These are phyloP conservation scores for Drosophila persimilis DNA, from an alignment of 1,140 invertebrate species.

Conservation along the genomic window DNA sequence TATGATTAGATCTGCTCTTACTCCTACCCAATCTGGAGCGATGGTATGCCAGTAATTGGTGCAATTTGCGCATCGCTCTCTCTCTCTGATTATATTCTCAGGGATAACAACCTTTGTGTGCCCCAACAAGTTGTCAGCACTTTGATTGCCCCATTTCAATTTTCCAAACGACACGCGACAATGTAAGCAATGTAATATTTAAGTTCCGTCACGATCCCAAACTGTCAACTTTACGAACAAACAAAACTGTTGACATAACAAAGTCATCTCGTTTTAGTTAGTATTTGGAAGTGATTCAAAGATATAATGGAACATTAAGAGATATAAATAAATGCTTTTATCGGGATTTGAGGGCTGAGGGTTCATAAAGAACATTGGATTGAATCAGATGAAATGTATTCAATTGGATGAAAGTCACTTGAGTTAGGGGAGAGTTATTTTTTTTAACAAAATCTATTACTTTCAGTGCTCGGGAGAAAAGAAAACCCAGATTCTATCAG, in stretches of 20 bases:
- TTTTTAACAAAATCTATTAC: too few relatives aligned
- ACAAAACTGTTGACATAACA: conserved; percentile 26
- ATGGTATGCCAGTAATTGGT: conserved; percentile 35
- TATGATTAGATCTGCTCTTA: conserved; percentile 4
- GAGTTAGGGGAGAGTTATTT: too few relatives aligned
- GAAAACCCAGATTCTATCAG: too few relatives aligned
- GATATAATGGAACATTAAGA: conserved; percentile 16
- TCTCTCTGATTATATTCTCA: conserved; percentile 1
- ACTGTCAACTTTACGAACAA: conserved; percentile 9
- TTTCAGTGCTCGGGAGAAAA: too few relatives aligned
- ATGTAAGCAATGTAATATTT: conserved; percentile 22
- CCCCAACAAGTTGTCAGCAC: conserved; percentile 38
- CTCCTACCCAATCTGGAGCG: neutral
- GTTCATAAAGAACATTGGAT: too few relatives aligned
- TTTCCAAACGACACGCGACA: conserved; percentile 44
- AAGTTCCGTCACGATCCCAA: conserved; percentile 21
- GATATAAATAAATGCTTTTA: conserved; percentile 6
- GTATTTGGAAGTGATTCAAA: conserved; percentile 7
- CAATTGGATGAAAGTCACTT: too few relatives aligned
- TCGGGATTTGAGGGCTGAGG: too few relatives aligned
- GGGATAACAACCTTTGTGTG: neutral
- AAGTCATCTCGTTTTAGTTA: neutral
- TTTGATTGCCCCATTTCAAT: conserved; percentile 20
- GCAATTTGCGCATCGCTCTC: conserved; percentile 21
- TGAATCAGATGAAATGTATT: too few relatives aligned